Conservation (phyloP, 2,888 invertebrate species). For the Lysandra coridon region DNA sequence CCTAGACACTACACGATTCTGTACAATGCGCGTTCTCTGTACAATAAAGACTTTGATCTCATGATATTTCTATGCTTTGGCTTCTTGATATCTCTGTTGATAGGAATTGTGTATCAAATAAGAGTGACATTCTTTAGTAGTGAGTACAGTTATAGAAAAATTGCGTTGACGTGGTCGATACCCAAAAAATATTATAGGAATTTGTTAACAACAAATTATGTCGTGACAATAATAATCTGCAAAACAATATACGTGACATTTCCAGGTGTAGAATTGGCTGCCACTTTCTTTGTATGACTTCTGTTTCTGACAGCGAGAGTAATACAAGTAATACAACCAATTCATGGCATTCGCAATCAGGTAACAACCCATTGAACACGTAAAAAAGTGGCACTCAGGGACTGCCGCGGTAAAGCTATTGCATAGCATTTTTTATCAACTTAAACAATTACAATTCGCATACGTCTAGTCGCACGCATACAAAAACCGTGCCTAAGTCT, state of each 20-base stretch:
- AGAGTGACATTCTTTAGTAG: background rate
- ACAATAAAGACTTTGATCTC: background rate
- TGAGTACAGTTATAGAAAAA: background rate
- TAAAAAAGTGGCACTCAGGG: background rate
- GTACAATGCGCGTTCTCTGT: background rate
- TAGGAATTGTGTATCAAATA: background rate
- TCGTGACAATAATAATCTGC: background rate
- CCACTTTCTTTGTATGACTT: background rate
- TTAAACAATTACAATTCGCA: too few species aligned
- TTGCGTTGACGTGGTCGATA: too few species aligned
- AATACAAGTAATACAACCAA: background rate
- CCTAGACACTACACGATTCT: background rate
- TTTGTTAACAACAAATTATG: too few species aligned
- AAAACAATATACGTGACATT: background rate
- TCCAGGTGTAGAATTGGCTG: background rate
- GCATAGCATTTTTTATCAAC: too few species aligned
- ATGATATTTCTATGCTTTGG: background rate
- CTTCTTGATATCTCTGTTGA: background rate
- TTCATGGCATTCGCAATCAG: constrained; percentile 19
- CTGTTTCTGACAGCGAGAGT: constrained; percentile 10
- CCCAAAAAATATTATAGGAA: background rate
- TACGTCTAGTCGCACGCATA: too few species aligned
- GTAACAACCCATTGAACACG: background rate
- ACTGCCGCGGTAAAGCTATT: too few species aligned
- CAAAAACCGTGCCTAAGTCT: too few species aligned